Evolutionary conservation across 2,888 invertebrate genomes (phyloP), one percentile per base, ranked within the genome.

Genomic region (Leptogaster cylindrica): DNA sequence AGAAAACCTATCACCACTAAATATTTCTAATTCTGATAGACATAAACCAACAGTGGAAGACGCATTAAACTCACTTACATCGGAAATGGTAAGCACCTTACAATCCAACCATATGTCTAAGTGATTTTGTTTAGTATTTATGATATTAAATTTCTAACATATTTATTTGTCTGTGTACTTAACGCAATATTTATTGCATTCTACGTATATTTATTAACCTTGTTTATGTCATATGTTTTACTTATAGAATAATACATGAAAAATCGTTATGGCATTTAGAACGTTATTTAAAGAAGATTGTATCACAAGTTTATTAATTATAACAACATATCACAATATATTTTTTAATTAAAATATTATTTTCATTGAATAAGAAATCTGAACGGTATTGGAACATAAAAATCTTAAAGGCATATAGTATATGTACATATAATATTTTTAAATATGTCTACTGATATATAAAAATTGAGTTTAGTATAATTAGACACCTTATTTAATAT

Each of bases 11-110:
- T 86, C 88, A 72, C 81, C 81, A 72, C 77, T 81, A 70, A 80
- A 80, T 73, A 77, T 83, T 81, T 72, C 81, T 77, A 79, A 78
- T 74, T 77, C 77, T 71, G 78, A 80, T 75, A 77, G 79, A 71
- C 78, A 79, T 75, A 85, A 85, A 78, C 84, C 86, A 73, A 86
- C 87, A 48, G 87, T 88, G 74, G 88, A 88, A 79, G 86, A 87
- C 78, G 88, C 89, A 75, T 86, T 92, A 78, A 91, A 90, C 82
- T 90, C 89, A 81, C 87, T 92, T 76, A 90, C 91, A 76, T 88
- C 89, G 74, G 92, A 92, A 88, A 90, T 92, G 90, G 91, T 92
- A 83, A 89, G 89, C 68, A 58, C 27, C 16, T 33, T 58, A 50
- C 51, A 41, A 41, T 41, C 39, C 18, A 27, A 65, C 16, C 28